Conservation (phyloP, 2,888 invertebrate genomes). For the Plusia festucae region DNA sequence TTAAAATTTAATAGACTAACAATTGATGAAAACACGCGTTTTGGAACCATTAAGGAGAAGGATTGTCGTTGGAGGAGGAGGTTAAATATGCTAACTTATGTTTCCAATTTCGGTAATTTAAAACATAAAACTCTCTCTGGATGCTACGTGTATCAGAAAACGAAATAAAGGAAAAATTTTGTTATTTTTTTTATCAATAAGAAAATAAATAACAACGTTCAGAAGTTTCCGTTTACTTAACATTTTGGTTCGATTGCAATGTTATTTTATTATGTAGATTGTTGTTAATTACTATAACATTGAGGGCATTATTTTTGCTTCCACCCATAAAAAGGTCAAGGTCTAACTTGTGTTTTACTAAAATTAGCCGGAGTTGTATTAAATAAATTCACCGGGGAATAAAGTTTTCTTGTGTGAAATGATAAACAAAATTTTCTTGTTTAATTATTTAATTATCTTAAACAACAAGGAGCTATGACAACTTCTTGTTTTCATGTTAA, state of each 20-base stretch:
- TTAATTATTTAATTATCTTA: conserved; percentile 3
- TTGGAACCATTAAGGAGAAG: too few relatives aligned
- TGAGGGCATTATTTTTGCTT: not conserved
- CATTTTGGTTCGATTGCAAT: not conserved
- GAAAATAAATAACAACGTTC: too few relatives aligned
- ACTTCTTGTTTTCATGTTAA: not conserved
- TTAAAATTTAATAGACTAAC: too few relatives aligned
- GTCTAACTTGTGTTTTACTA: not conserved
- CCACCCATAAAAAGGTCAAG: not conserved
- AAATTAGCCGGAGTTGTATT: not conserved
- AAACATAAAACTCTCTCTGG: too few relatives aligned
- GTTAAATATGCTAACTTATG: too few relatives aligned
- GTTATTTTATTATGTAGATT: not conserved
- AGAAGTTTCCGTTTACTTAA: too few relatives aligned
- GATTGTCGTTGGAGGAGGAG: too few relatives aligned
- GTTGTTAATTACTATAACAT: not conserved
- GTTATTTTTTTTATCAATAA: too few relatives aligned
- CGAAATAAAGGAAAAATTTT: too few relatives aligned
- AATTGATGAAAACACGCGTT: too few relatives aligned
- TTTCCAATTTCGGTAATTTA: too few relatives aligned
- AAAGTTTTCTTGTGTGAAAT: conserved; percentile 18
- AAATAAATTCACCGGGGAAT: conserved; percentile 5
- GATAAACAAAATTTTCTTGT: conserved; percentile 12
- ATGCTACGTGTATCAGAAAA: too few relatives aligned
- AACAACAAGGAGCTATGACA: not conserved